A percentile compares a stretch with the other conserved stretches of the same genome.
Conservation (phyloP, 1,140 invertebrate species). For the Pectinophora gossypiella region DNA sequence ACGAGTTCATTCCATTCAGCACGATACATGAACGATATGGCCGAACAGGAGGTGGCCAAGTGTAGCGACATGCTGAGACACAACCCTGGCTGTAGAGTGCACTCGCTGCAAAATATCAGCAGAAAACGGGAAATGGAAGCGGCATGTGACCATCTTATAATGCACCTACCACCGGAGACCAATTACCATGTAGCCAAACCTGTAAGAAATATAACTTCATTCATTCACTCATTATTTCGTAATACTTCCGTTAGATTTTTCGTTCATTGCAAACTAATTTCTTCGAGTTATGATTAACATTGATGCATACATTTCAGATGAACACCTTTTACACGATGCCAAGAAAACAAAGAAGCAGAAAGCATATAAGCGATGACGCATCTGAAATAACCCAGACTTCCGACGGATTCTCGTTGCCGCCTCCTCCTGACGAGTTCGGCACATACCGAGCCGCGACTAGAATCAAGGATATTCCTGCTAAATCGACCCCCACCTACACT, state of each 20-base stretch:
- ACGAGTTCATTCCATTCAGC: conserved; percentile 63
- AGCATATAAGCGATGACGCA: conserved; percentile 57
- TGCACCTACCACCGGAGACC: conserved; percentile 53
- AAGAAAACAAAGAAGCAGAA: conserved; percentile 58
- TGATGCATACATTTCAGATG: conserved; percentile 63
- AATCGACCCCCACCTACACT: conserved; percentile 47
- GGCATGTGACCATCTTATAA: conserved; percentile 55
- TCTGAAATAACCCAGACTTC: conserved; percentile 62
- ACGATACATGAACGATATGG: conserved; percentile 43
- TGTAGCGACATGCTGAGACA: conserved; percentile 31
- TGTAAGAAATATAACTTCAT: too few relatives aligned
- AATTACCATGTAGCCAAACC: conserved; percentile 53
- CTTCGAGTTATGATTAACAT: too few relatives aligned
- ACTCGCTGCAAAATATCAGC: conserved; percentile 59
- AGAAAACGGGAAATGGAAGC: conserved; percentile 54
- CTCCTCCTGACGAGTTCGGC: conserved; percentile 63
- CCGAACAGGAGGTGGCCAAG: conserved; percentile 30
- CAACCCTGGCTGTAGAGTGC: conserved; percentile 43
- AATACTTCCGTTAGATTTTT: too few relatives aligned
- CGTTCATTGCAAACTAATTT: too few relatives aligned
- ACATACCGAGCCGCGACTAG: conserved; percentile 51
- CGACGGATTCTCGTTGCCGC: conserved; percentile 61
- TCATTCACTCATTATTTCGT: too few relatives aligned
- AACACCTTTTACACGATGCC: conserved; percentile 69
- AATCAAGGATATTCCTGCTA: conserved; percentile 52